A percentile compares a stretch with the other conserved stretches of the same genome.
These are phyloP conservation scores for Suillia variegata DNA, from an alignment of 2,888 invertebrate species.

Conservation along the genomic window DNA sequence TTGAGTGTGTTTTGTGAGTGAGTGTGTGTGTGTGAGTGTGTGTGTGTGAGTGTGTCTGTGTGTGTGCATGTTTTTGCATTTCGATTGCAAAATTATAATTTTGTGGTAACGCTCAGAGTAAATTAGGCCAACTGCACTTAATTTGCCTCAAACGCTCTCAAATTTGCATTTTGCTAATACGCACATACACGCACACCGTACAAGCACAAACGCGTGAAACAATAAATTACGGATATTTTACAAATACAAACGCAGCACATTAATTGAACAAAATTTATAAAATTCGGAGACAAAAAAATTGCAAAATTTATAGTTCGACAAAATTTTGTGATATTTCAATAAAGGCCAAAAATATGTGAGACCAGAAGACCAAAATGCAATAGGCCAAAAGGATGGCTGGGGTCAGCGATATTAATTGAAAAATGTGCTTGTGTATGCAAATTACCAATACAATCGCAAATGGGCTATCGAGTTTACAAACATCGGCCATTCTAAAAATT, in stretches of 20 bases:
- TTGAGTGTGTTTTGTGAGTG: too few relatives aligned
- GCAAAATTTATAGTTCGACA: background rate
- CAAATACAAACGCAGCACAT: background rate
- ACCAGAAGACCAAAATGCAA: too few relatives aligned
- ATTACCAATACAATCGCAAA: background rate
- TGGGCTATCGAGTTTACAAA: too few relatives aligned
- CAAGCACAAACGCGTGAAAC: background rate
- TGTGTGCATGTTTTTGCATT: too few relatives aligned
- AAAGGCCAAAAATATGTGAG: slow-evolving; percentile 3
- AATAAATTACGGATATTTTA: background rate
- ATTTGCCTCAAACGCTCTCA: slow-evolving; percentile 22
- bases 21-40: too few relatives aligned
- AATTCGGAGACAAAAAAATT: background rate
- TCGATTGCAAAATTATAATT: background rate
- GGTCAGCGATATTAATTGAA: background rate
- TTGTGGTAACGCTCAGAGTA: background rate
- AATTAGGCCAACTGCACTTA: slow-evolving; percentile 26
- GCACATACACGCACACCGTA: slow-evolving; percentile 3
- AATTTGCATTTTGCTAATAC: slow-evolving; percentile 18
- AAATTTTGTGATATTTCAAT: slow-evolving; percentile 1
- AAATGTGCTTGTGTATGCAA: background rate
- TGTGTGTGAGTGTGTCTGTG: too few relatives aligned
- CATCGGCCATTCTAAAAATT: too few relatives aligned
- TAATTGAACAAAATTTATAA: background rate
- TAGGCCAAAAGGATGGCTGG: too few relatives aligned